Evolutionary conservation across 2,797 vertebrate genomes (phyloP), one percentile per base, ranked within the genome.

Genomic region (Somateria mollissima): DNA sequence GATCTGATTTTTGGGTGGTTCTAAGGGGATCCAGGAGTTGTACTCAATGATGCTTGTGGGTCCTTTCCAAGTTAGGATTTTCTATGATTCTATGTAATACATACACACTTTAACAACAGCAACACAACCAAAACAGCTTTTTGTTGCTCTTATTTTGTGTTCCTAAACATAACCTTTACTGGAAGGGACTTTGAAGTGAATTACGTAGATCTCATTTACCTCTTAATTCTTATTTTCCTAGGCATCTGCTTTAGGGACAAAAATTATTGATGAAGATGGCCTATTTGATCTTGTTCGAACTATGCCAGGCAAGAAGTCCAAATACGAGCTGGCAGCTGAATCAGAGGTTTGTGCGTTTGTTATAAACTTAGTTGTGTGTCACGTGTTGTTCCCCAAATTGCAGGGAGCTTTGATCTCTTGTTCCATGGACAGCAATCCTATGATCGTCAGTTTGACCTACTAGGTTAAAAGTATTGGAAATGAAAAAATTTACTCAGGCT

Each of bases 251-350:
- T 97, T 99, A 6, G 98, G 99, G 18, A 99, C 99, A 74, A 99
- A 98, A 95, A 96, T 99, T 95, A 97, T 99, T 79, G 98, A 99
- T 95, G 99, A 99, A 94, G 99, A 99, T 36, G 98, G 98, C 62
- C 97, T 99, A 15, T 97, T 99, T 94, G 97, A 99, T 91, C 98
- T 99, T 82, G 99, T 99, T 95, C 98, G 98, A 95, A 99, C 98
- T 89, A 98, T 99, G 98, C 99, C 99, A 36, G 99, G 99, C 84
- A 99, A 99, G 96, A 99, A 98, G 95, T 99, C 99, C 58, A 99
- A 99, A 95, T 99, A 99, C 7, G 99, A 99, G 97, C 97, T 99
- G 61, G 98, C 98, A 8, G 98, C 98, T 67, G 99, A 99, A 97
- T 95, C 98, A 16, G 99, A 99, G 99, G 99, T 98, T 96, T 85